Evolutionary conservation across 2,888 invertebrate genomes (phyloP).

Genomic region (Dendrolimus houi): DNA sequence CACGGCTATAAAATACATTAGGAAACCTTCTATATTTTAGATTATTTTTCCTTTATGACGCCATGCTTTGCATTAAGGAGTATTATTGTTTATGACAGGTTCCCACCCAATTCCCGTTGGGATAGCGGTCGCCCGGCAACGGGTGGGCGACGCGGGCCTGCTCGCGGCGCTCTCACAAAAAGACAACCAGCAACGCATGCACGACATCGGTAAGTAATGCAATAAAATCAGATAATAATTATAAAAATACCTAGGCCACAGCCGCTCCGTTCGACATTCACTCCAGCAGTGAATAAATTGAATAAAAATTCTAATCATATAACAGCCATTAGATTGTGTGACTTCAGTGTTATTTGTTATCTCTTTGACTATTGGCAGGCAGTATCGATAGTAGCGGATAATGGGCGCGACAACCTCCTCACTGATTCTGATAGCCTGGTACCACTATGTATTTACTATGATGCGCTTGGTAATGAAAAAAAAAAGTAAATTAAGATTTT

Average conservation of each 20-base stretch:
- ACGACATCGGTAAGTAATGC: conserved; percentile 69
- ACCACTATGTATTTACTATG: conserved; percentile 66
- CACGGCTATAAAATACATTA: too few relatives aligned
- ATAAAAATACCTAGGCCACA: neutral
- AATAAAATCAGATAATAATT: neutral
- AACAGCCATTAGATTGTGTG: neutral
- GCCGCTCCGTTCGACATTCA: neutral
- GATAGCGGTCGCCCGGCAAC: conserved; percentile 88
- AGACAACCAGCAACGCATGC: conserved; percentile 72
- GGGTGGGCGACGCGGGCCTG: conserved; percentile 79
- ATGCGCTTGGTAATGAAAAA: conserved; percentile 62
- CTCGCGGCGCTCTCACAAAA: conserved; percentile 75
- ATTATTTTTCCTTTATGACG: too few relatives aligned
- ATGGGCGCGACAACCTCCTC: conserved; percentile 35
- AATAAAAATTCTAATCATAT: neutral
- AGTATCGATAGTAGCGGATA: conserved; percentile 23
- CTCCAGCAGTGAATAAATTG: neutral
- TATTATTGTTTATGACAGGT: neutral
- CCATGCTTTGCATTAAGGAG: neutral
- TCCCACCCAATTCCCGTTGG: conserved; percentile 83
- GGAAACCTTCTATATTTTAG: too few relatives aligned
- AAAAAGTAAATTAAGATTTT: conserved; percentile 46
- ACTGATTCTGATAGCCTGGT: conserved; percentile 53
- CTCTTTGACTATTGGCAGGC: conserved; percentile 27
- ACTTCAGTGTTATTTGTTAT: conserved; percentile 1